A percentile compares a stretch with the other conserved stretches of the same genome.
Conservation (phyloP, 23 tunicate genomes). For the Pegea sp. region DNA sequence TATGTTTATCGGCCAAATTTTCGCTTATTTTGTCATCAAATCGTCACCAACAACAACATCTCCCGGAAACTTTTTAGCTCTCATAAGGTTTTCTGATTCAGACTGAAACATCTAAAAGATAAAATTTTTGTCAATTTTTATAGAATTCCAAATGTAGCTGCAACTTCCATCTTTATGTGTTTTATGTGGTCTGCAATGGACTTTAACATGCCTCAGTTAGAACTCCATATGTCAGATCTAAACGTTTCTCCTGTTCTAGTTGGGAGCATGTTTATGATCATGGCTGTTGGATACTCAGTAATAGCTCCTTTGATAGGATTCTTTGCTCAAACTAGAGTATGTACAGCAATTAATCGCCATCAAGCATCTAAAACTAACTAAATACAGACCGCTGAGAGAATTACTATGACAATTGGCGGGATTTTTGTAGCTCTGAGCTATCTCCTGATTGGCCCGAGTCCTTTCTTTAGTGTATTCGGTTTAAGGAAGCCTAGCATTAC, state of each 20-base stretch:
- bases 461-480: slow-evolving; percentile 1
- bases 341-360: not conserved
- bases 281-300: slow-evolving; percentile 21
- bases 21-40: slow-evolving; percentile 1
- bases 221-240: slow-evolving; percentile 12
- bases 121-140: not conserved
- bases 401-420: slow-evolving; percentile 9
- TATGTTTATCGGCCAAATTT: slow-evolving; percentile 10
- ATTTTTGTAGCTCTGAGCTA: slow-evolving; percentile 9
- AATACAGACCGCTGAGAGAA: slow-evolving; percentile 1
- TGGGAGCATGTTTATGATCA: slow-evolving; percentile 23
- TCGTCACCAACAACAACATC: too few relatives aligned
- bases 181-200: slow-evolving; percentile 46
- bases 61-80: too few relatives aligned
- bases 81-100: too few relatives aligned
- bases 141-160: slow-evolving; percentile 11
- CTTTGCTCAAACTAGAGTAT: slow-evolving; percentile 9
- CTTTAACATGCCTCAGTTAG: slow-evolving; percentile 24
- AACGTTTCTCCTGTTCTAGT: slow-evolving; percentile 16
- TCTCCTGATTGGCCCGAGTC: slow-evolving; percentile 22
- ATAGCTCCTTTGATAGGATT: slow-evolving; percentile 14
- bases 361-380: too few relatives aligned
- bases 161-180: slow-evolving; percentile 7
- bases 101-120: too few relatives aligned
- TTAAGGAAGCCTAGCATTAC: not conserved